A percentile compares a stretch with the other conserved stretches of the same genome.
Conservation (phyloP, 2,888 invertebrate genomes). For the Limnephilus marmoratus region DNA sequence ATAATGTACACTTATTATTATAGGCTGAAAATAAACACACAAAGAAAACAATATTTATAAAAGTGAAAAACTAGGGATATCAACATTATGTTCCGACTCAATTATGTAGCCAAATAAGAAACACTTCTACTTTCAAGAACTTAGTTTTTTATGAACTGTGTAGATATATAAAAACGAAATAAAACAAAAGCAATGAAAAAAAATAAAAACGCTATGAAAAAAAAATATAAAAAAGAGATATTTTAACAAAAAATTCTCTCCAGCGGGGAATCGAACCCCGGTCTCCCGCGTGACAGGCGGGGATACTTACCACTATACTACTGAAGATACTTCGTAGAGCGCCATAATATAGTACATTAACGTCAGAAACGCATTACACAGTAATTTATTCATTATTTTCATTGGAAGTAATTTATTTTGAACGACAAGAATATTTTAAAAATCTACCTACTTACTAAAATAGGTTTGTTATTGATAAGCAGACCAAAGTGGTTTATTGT, state of each 20-base stretch:
- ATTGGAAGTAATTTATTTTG: too few species aligned
- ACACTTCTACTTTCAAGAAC: too few species aligned
- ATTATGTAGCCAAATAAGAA: too few species aligned
- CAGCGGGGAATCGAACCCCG: slow-evolving; percentile 66
- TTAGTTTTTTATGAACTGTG: too few species aligned
- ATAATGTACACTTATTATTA: too few species aligned
- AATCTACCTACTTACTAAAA: not conserved
- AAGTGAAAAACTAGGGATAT: too few species aligned
- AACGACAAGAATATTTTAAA: not conserved
- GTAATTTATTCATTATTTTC: not conserved
- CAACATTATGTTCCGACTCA: too few species aligned
- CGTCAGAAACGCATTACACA: not conserved
- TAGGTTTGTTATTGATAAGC: not conserved
- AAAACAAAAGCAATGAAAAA: not conserved
- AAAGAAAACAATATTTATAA: too few species aligned
- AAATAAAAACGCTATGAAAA: not conserved
- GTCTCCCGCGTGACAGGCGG: slow-evolving; percentile 67
- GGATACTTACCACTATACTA: slow-evolving; percentile 67
- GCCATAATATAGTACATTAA: not conserved
- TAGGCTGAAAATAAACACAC: too few species aligned
- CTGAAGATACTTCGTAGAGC: slow-evolving; percentile 54
- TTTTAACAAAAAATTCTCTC: slow-evolving; percentile 68
- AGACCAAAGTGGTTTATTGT: not conserved
- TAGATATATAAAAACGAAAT: too few species aligned
- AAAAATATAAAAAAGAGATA: not conserved